Conservation (phyloP, 2,888 invertebrate genomes). For the Chydorus sphaericus region DNA sequence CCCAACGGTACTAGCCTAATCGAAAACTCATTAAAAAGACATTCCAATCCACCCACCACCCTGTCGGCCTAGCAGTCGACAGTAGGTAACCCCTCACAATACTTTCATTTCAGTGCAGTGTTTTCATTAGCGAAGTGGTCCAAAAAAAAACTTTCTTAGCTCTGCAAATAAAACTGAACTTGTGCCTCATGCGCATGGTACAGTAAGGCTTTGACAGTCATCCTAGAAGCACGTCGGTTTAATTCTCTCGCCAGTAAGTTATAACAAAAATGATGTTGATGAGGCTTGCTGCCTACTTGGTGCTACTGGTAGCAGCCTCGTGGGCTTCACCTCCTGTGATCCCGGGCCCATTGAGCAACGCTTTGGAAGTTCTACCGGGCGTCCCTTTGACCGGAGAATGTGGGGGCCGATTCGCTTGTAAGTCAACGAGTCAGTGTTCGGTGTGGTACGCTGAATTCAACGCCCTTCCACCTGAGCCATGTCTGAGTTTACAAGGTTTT, state of each 20-base stretch:
- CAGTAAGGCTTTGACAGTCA: too few species aligned
- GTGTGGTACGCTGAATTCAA: conserved; percentile 7
- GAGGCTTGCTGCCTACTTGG: not conserved
- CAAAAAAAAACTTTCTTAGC: not conserved
- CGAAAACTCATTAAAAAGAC: conserved; percentile 4
- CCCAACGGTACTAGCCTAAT: not conserved
- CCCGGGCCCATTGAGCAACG: not conserved
- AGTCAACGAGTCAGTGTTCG: conserved; percentile 9
- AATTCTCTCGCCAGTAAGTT: not conserved
- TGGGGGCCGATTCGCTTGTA: conserved; percentile 4
- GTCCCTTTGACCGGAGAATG: not conserved
- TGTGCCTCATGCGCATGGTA: too few species aligned
- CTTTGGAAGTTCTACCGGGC: not conserved
- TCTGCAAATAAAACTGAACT: too few species aligned
- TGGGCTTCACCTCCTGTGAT: not conserved
- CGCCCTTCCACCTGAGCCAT: not conserved
- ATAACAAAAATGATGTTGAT: not conserved
- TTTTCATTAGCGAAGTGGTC: not conserved
- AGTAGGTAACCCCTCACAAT: too few species aligned
- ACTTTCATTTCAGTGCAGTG: not conserved
- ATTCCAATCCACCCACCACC: not conserved
- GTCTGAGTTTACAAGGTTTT: not conserved
- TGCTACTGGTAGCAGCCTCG: not conserved
- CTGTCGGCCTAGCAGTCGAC: too few species aligned
- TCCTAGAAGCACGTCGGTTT: too few species aligned